Conservation (phyloP, 2,888 invertebrate genomes). For the Drosophila tanythrix region DNA sequence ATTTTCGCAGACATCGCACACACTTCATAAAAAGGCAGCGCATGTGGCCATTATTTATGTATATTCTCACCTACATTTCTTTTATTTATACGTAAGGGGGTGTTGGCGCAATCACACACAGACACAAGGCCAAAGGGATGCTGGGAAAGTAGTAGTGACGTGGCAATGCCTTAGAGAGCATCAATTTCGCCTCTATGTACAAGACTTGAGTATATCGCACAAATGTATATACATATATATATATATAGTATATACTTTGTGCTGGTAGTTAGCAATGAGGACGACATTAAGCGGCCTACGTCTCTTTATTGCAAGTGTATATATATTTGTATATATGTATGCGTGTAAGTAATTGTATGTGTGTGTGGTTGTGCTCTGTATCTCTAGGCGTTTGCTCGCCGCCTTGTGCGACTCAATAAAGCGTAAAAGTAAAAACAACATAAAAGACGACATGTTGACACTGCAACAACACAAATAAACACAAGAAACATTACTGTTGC, state of each 20-base stretch:
- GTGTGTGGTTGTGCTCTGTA: slow-evolving; percentile 18
- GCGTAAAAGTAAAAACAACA: slow-evolving; percentile 62
- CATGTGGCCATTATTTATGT: slow-evolving; percentile 75
- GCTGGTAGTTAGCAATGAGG: slow-evolving; percentile 52
- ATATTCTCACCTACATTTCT: slow-evolving; percentile 78
- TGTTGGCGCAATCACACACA: slow-evolving; percentile 8
- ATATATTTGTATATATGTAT: slow-evolving; percentile 3
- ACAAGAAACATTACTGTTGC: neutral
- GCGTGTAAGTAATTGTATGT: slow-evolving; percentile 12
- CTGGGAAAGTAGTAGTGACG: slow-evolving; percentile 46
- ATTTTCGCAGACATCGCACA: slow-evolving; percentile 59
- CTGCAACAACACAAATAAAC: slow-evolving; percentile 44
- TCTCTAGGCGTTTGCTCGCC: slow-evolving; percentile 37
- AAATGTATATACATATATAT: slow-evolving; percentile 6
- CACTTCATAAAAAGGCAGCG: slow-evolving; percentile 63
- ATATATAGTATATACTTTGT: slow-evolving; percentile 25
- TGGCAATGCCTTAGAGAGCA: slow-evolving; percentile 50
- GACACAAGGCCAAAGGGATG: slow-evolving; percentile 34
- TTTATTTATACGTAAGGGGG: slow-evolving; percentile 58
- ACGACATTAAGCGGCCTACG: slow-evolving; percentile 37
- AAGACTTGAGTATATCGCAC: slow-evolving; percentile 1
- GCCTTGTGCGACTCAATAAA: slow-evolving; percentile 55
- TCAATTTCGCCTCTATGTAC: slow-evolving; percentile 20
- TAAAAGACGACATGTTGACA: slow-evolving; percentile 51
- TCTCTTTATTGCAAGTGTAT: slow-evolving; percentile 8